Evolutionary conservation across 2,888 invertebrate species (phyloP).

Genomic region (Dasypolia templi): DNA sequence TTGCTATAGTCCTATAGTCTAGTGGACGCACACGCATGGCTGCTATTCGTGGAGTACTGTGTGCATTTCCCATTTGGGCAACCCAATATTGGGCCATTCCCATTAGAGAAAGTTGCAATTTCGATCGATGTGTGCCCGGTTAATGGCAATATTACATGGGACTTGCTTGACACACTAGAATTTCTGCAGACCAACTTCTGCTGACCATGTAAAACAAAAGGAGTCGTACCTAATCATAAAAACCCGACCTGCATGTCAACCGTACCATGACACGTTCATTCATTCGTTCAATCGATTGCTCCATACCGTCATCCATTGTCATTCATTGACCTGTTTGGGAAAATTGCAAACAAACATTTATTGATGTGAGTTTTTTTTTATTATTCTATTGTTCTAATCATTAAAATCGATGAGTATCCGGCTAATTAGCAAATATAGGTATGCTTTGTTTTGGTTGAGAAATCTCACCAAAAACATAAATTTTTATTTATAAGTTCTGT

Average conservation of each 20-base stretch:
- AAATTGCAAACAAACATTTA: constrained; percentile 30
- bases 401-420: neutral
- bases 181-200: constrained; percentile 3
- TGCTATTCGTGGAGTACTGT: too few species aligned
- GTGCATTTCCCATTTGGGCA: too few species aligned
- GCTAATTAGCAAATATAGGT: neutral
- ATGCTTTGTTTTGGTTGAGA: neutral
- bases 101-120: too few species aligned
- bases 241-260: constrained; percentile 28
- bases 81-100: too few species aligned
- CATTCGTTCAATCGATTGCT: constrained; percentile 55
- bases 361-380: constrained; percentile 20
- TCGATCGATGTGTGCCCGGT: too few species aligned
- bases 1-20: too few species aligned
- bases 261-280: constrained; percentile 46
- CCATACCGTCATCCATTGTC: constrained; percentile 34
- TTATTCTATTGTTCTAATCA: constrained; percentile 41
- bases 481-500: too few species aligned
- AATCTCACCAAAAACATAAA: too few species aligned
- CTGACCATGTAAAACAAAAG: constrained; percentile 6
- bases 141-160: neutral
- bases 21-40: too few species aligned
- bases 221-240: constrained; percentile 6
- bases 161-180: neutral
- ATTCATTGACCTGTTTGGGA: constrained; percentile 35